Evolutionary conservation across 2,797 vertebrate species (phyloP).

Genomic region (Triplophysa bombifrons): DNA sequence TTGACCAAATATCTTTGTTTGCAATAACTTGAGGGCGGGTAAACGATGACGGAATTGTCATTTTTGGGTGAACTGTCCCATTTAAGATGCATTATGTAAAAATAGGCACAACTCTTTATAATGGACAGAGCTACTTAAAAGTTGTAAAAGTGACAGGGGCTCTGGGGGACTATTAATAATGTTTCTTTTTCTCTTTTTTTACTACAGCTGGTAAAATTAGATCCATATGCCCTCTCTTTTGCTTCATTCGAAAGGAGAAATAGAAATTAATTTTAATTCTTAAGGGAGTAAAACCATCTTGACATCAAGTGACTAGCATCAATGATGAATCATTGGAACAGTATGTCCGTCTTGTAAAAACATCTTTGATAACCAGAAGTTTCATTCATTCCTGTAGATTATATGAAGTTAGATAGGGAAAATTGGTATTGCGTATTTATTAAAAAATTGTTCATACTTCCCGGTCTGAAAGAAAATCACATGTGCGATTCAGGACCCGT

Average conservation of each 20-base stretch:
- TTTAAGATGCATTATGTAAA: neutral
- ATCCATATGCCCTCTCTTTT: slow-evolving; percentile 42
- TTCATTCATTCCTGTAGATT: neutral
- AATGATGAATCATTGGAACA: neutral
- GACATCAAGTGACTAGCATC: slow-evolving; percentile 1
- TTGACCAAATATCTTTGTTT: too few relatives aligned
- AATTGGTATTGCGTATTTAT: neutral
- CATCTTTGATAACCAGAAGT: neutral
- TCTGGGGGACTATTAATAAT: neutral
- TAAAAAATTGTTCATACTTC: neutral
- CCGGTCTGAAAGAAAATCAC: neutral
- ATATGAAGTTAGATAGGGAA: too few relatives aligned
- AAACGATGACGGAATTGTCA: too few relatives aligned
- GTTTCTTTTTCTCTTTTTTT: slow-evolving; percentile 16
- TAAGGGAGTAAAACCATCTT: neutral
- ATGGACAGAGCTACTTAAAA: neutral
- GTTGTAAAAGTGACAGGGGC: slow-evolving; percentile 4
- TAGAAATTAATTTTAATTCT: slow-evolving; percentile 1
- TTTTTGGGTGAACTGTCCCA: too few relatives aligned
- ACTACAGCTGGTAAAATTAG: slow-evolving; percentile 19
- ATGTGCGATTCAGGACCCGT: neutral
- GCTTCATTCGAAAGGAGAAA: slow-evolving; percentile 14
- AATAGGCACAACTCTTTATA: slow-evolving; percentile 4
- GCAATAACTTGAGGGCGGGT: too few relatives aligned
- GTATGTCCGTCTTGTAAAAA: neutral